Evolutionary conservation across 2,113 vertebrate genomes (phyloP).

Genomic region (Orthochromis malagaraziensis): DNA sequence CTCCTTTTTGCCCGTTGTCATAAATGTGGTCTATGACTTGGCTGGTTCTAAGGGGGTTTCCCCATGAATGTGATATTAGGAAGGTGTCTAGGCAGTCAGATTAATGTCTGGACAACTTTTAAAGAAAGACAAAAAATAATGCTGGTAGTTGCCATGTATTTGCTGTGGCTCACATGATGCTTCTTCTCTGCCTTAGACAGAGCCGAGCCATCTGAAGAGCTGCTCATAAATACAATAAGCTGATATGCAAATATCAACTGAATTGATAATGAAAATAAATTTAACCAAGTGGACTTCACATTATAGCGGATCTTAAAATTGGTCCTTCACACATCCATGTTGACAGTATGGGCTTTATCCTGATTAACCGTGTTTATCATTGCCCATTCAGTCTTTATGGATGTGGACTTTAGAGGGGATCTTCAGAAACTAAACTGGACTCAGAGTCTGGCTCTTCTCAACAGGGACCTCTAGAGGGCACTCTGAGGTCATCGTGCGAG

Average conservation of each 20-base stretch:
- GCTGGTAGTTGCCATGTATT: background rate
- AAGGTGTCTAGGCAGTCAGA: background rate
- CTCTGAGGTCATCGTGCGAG: background rate
- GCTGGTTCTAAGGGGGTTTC: background rate
- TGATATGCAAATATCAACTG: background rate
- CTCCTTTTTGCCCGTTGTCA: background rate
- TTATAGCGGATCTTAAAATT: background rate
- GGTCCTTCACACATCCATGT: background rate
- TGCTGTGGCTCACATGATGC: background rate
- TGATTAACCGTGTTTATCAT: background rate
- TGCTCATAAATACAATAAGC: background rate
- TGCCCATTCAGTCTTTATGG: background rate
- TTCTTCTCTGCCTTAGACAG: background rate
- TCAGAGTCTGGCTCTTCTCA: conserved; percentile 17
- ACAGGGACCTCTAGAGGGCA: conserved; percentile 6
- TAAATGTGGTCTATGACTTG: background rate
- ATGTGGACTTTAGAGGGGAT: background rate
- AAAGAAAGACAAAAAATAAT: background rate
- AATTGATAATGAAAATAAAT: background rate
- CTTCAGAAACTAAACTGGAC: background rate
- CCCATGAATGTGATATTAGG: background rate
- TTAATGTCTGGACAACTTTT: background rate
- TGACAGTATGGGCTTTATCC: background rate
- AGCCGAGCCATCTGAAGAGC: background rate
- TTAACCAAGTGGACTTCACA: background rate